These are phyloP conservation scores for Burhinus bistriatus DNA, from an alignment of 2,113 vertebrate genomes.

Conservation along the genomic window DNA sequence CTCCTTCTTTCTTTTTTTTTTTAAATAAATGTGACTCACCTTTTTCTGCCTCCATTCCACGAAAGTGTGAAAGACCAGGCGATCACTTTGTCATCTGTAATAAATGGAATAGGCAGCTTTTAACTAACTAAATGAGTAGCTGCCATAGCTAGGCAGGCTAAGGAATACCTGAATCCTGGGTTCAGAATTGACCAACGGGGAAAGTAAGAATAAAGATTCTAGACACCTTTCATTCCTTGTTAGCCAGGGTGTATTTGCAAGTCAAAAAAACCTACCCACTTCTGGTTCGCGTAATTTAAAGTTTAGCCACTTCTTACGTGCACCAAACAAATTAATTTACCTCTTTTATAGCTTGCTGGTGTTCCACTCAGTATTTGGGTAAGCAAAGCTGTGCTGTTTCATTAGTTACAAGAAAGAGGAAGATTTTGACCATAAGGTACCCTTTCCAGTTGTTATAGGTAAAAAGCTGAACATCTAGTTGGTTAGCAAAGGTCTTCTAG, in stretches of 20 bases:
- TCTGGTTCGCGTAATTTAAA: not conserved
- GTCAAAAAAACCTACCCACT: not conserved
- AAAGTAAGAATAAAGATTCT: not conserved
- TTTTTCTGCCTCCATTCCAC: not conserved
- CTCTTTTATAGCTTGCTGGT: not conserved
- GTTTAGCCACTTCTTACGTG: not conserved
- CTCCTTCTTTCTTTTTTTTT: rapidly evolving
- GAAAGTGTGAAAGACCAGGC: not conserved
- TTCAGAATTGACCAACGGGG: not conserved
- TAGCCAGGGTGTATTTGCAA: not conserved
- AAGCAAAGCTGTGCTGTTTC: not conserved
- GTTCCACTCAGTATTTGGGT: not conserved
- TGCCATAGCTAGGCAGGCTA: not conserved
- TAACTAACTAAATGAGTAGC: not conserved
- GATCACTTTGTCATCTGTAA: not conserved
- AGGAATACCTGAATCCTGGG: not conserved
- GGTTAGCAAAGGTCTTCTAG: not conserved
- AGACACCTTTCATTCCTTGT: not conserved
- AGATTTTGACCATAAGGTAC: not conserved
- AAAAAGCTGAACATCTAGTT: not conserved
- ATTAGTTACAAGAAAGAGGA: not conserved
- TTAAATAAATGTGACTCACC: not conserved
- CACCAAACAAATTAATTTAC: not conserved
- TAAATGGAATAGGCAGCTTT: not conserved
- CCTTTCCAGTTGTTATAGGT: not conserved